A percentile compares a stretch with the other conserved stretches of the same genome.
phyloP scores from a whole-genome alignment of 2,797 vertebrate species.

The Alosa sapidissima region DNA sequence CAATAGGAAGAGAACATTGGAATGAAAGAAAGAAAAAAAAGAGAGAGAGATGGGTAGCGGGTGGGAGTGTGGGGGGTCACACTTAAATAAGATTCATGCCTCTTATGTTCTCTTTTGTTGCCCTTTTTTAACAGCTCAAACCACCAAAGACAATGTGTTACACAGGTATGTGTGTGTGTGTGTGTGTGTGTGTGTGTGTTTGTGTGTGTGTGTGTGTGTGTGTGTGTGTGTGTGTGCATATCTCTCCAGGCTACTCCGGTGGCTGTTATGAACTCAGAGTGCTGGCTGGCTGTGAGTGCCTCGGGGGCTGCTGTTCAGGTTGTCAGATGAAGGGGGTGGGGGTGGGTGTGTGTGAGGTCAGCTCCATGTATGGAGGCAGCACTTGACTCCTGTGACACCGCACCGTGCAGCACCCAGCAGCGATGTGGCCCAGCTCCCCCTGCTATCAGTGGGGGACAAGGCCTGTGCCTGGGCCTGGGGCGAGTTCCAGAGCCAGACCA shows the following conservation, averaged over 20 bases:
- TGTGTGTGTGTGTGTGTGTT: not conserved
- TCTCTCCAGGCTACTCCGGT: not conserved
- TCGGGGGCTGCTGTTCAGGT: not conserved
- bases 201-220: constrained; percentile 2
- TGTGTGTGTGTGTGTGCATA: not conserved
- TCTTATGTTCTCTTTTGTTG: not conserved
- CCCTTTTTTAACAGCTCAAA: not conserved
- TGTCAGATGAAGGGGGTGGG: constrained; percentile 1
- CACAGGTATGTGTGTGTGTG: not conserved
- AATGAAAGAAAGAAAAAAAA: constrained; percentile 40
- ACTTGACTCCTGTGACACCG: constrained; percentile 69
- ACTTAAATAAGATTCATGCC: constrained; percentile 9
- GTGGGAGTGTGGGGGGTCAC: not conserved
- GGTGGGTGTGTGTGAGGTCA: constrained; percentile 62
- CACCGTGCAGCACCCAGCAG: constrained; percentile 49
- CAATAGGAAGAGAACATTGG: not conserved
- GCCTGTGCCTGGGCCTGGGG: not conserved
- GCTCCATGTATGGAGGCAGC: constrained; percentile 71
- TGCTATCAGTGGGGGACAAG: constrained; percentile 63
- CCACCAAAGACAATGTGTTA: constrained; percentile 4
- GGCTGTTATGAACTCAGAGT: not conserved
- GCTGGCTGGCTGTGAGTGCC: not conserved
- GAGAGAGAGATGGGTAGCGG: constrained; percentile 38
- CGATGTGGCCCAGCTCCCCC: constrained; percentile 58
- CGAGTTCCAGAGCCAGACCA: constrained; percentile 26